phyloP scores from a whole-genome alignment of 2,797 vertebrate genomes.

The Poecilia picta region DNA sequence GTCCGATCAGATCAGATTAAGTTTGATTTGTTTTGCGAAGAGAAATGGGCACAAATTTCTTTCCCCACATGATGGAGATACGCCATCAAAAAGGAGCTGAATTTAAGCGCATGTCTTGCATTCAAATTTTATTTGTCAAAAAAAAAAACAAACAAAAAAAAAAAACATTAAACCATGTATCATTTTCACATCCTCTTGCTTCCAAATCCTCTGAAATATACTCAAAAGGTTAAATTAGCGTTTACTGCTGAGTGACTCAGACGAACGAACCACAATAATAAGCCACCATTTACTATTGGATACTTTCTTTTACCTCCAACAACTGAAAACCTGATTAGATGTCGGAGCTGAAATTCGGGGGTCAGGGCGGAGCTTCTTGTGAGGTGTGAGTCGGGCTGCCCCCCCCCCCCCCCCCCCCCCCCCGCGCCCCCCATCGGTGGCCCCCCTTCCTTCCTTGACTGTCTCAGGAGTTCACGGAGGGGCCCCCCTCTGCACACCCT shows the following conservation, averaged over 20 bases:
- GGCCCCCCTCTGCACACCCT: slow-evolving; percentile 63
- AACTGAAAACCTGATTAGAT: slow-evolving; percentile 46
- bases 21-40: not conserved
- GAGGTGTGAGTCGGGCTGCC: slow-evolving; percentile 64
- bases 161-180: not conserved
- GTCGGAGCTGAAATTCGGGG: slow-evolving; percentile 39
- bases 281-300: slow-evolving; percentile 7
- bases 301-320: slow-evolving; percentile 28
- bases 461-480: slow-evolving; percentile 66
- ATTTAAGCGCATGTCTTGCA: not conserved
- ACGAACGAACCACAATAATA: slow-evolving; percentile 41
- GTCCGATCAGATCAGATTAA: not conserved
- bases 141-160: too few relatives aligned
- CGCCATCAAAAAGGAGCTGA: not conserved
- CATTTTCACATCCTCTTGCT: slow-evolving; percentile 27
- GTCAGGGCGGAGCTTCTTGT: slow-evolving; percentile 46
- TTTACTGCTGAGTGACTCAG: slow-evolving; percentile 18
- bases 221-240: slow-evolving; percentile 31
- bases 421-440: too few relatives aligned
- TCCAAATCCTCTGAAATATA: slow-evolving; percentile 18
- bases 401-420: not conserved
- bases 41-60: not conserved
- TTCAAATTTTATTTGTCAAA: not conserved
- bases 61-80: not conserved
- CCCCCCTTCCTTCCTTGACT: slow-evolving; percentile 30